phyloP scores from a whole-genome alignment of 1,140 invertebrate genomes.

The Teleogryllus occipitalis region DNA sequence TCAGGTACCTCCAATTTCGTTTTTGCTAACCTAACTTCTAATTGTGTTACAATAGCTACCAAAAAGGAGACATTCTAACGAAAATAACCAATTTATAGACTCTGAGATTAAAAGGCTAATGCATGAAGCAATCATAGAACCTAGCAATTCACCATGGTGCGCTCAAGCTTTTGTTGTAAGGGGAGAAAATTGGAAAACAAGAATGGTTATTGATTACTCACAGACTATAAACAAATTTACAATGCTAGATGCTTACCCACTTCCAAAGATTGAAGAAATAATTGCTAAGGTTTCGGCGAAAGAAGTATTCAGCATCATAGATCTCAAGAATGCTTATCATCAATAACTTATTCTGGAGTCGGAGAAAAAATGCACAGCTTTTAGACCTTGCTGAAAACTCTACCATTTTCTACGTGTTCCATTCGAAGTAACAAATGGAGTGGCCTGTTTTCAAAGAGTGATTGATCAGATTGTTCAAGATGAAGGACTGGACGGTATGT shows the following conservation, averaged over 20 bases:
- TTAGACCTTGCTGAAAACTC: conserved; percentile 17
- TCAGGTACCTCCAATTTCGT: not conserved
- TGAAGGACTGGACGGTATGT: too few relatives aligned
- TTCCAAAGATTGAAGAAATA: not conserved
- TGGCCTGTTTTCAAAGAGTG: conserved; percentile 25
- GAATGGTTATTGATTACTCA: conserved; percentile 18
- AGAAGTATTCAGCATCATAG: conserved; percentile 8
- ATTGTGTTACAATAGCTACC: not conserved
- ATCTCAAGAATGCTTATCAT: conserved; percentile 18
- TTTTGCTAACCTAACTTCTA: not conserved
- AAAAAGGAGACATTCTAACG: not conserved
- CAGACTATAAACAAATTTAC: not conserved
- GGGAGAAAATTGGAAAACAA: conserved; percentile 13
- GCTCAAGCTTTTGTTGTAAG: conserved; percentile 15
- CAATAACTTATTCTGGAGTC: conserved; percentile 14
- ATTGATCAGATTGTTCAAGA: too few relatives aligned
- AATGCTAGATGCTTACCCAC: not conserved
- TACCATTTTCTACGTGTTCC: conserved; percentile 28
- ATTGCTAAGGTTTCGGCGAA: conserved; percentile 13
- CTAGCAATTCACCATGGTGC: conserved; percentile 14
- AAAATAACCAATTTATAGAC: conserved; percentile 16
- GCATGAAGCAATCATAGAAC: conserved; percentile 11
- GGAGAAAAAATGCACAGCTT: conserved; percentile 16
- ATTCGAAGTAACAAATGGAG: conserved; percentile 30
- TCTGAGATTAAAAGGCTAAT: conserved; percentile 8